These are phyloP conservation scores for Turritopsis rubra DNA, from an alignment of 30 jellyfish, hydroid and myxozoan species.

Conservation along the genomic window DNA sequence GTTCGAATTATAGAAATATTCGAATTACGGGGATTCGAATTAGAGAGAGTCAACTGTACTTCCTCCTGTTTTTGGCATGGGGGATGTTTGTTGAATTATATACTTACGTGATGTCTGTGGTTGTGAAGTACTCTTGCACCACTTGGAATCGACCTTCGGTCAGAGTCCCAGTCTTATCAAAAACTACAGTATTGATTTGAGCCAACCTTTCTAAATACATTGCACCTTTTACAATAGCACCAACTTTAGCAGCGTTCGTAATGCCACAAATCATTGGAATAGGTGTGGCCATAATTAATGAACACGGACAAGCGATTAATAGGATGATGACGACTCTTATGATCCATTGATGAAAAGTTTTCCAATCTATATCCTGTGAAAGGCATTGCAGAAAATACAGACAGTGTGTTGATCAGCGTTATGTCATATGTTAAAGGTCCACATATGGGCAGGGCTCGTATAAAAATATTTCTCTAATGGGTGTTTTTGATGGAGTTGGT, in stretches of 20 bases:
- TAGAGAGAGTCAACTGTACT: no score
- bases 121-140: constrained; percentile 7
- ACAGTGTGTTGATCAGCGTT: no score
- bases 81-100: no score
- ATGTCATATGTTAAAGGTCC: no score
- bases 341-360: constrained; percentile 40
- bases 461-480: no score
- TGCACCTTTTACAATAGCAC: constrained; percentile 75
- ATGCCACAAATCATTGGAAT: constrained; percentile 80
- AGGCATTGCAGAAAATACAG: no score
- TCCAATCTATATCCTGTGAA: neutral
- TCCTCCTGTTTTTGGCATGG: no score
- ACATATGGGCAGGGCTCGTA: no score
- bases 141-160: constrained; percentile 95
- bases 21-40: no score
- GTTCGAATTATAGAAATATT: no score
- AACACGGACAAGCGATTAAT: constrained; percentile 90
- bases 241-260: constrained; percentile 71
- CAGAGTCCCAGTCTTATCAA: constrained; percentile 91
- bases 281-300: constrained; percentile 82
- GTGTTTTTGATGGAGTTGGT: no score
- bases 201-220: constrained; percentile 63
- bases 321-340: constrained; percentile 67
- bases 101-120: neutral
- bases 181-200: constrained; percentile 43